phyloP scores from a whole-genome alignment of 2,113 vertebrate genomes.

The Morone saxatilis region DNA sequence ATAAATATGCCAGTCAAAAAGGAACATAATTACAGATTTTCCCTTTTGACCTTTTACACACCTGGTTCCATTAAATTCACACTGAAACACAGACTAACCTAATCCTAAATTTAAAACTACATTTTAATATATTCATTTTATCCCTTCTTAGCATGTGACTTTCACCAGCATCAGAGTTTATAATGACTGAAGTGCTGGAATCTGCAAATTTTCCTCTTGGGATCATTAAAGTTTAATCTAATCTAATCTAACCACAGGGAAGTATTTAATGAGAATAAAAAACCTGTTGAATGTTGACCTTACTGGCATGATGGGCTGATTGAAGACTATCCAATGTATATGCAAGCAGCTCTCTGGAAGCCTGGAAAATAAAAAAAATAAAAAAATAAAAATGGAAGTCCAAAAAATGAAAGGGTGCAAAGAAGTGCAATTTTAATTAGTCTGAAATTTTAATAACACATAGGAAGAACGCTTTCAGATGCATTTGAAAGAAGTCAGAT shows the following conservation, averaged over 20 bases:
- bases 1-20: too few relatives aligned
- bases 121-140: neutral
- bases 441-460: neutral
- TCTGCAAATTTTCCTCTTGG: slow-evolving; percentile 2
- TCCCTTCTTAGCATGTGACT: neutral
- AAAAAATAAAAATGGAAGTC: neutral
- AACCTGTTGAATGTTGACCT: slow-evolving; percentile 39
- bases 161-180: neutral
- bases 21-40: too few relatives aligned
- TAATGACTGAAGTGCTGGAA: neutral
- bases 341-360: slow-evolving; percentile 5
- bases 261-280: slow-evolving; percentile 41
- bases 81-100: neutral
- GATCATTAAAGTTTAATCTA: slow-evolving; percentile 42
- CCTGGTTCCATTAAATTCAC: neutral
- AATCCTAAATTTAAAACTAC: neutral
- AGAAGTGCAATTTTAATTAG: slow-evolving; percentile 6
- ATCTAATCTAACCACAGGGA: slow-evolving; percentile 37
- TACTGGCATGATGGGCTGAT: slow-evolving; percentile 3
- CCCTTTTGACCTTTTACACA: neutral
- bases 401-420: neutral
- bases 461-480: neutral
- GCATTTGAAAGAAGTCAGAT: neutral
- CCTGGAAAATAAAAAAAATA: neutral
- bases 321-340: neutral